Conservation (phyloP, 2,888 invertebrate species). For the Dynastes grantii region DNA sequence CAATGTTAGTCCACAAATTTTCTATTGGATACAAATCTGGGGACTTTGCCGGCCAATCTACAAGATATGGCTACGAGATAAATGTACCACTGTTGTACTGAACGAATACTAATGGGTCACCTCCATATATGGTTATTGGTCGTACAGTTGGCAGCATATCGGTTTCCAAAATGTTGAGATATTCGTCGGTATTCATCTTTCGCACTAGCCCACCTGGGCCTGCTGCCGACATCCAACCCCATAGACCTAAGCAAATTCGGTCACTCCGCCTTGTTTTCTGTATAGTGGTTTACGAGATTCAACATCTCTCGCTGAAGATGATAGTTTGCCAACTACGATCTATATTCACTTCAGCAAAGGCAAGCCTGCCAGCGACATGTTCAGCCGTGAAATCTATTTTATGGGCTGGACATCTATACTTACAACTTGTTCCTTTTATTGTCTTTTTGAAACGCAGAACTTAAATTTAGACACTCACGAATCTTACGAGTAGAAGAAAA, state of each 20-base stretch:
- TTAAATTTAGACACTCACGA: no score
- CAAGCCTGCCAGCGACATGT: not conserved
- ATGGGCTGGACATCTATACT: constrained; percentile 6
- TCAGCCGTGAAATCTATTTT: constrained; percentile 1
- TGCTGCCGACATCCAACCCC: constrained; percentile 27
- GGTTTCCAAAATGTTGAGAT: not conserved
- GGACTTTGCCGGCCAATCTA: no score
- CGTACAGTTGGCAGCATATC: no score
- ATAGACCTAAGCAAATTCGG: constrained; percentile 9
- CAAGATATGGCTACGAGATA: no score
- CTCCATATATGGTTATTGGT: no score
- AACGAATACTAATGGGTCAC: no score
- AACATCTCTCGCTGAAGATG: constrained; percentile 1
- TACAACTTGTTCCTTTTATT: not conserved
- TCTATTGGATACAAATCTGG: no score
- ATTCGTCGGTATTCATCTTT: not conserved
- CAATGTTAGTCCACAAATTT: no score
- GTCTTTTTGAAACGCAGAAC: not conserved
- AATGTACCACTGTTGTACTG: no score
- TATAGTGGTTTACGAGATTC: constrained; percentile 1
- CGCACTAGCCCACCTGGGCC: constrained; percentile 15
- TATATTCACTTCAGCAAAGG: constrained; percentile 3
- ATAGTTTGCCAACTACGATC: constrained; percentile 3
- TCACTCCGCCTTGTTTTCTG: not conserved
- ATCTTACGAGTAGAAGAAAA: no score